Evolutionary conservation across 30 jellyfish, hydroid and myxozoan genomes (phyloP).

Genomic region (Calvadosia cruxmelitensis): DNA sequence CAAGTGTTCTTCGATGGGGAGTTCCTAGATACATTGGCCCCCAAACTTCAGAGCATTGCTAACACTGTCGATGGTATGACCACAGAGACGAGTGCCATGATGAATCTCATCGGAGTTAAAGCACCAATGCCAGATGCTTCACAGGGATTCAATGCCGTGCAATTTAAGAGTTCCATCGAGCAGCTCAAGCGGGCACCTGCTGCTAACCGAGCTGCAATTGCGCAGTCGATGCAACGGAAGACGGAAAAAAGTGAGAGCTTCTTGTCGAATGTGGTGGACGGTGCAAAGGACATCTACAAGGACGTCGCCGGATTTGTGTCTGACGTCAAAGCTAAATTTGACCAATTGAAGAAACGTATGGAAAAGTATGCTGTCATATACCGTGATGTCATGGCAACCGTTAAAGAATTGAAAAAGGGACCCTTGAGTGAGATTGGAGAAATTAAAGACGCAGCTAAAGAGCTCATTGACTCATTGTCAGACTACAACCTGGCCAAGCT

Average conservation of each 20-base stretch:
- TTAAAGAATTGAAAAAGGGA: slow-evolving; percentile 53
- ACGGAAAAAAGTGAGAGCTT: neutral
- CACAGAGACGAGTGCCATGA: slow-evolving; percentile 2
- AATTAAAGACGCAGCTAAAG: slow-evolving; percentile 59
- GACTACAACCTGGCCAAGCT: slow-evolving; percentile 45
- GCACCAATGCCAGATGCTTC: neutral
- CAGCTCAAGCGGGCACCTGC: neutral
- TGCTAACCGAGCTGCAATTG: neutral
- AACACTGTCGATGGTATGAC: slow-evolving; percentile 7
- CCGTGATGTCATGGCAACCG: slow-evolving; percentile 37
- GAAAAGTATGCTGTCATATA: slow-evolving; percentile 34
- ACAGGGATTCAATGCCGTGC: neutral
- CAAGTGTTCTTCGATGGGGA: slow-evolving; percentile 6
- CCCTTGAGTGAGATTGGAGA: slow-evolving; percentile 74
- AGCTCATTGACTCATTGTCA: slow-evolving; percentile 19
- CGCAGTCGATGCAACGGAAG: neutral
- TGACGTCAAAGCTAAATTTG: slow-evolving; percentile 30
- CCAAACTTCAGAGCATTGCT: slow-evolving; percentile 22
- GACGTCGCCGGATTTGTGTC: slow-evolving; percentile 35
- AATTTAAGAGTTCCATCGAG: neutral
- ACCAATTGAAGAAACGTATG: slow-evolving; percentile 27
- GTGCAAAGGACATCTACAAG: slow-evolving; percentile 8
- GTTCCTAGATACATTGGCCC: slow-evolving; percentile 26
- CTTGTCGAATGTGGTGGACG: neutral
- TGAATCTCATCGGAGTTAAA: slow-evolving; percentile 11